These are phyloP conservation scores for Drosophila kanapiae DNA, from an alignment of 1,140 invertebrate genomes.

Conservation along the genomic window DNA sequence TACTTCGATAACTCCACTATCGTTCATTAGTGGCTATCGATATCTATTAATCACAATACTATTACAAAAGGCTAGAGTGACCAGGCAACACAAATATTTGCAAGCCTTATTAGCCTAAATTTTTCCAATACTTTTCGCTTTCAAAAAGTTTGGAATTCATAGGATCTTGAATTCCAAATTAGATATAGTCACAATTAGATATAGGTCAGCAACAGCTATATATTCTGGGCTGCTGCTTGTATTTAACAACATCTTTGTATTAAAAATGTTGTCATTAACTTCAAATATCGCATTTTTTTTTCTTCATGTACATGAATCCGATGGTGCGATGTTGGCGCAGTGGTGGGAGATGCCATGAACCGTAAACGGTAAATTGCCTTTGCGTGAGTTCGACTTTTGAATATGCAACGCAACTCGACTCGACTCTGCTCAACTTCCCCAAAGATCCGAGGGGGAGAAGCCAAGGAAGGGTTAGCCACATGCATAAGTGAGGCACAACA, in stretches of 20 bases:
- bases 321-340: conserved; percentile 16
- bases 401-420: conserved; percentile 27
- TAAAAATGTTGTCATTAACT: neutral
- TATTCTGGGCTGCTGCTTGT: too few relatives aligned
- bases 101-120: too few relatives aligned
- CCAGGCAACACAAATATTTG: too few relatives aligned
- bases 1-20: too few relatives aligned
- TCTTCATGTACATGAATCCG: neutral
- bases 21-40: too few relatives aligned
- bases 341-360: conserved; percentile 59
- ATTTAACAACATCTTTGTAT: too few relatives aligned
- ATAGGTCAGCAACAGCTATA: neutral
- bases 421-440: neutral
- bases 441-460: neutral
- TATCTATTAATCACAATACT: too few relatives aligned
- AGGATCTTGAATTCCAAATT: too few relatives aligned
- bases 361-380: conserved; percentile 77
- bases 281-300: neutral
- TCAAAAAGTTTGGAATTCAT: too few relatives aligned
- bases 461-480: conserved; percentile 25
- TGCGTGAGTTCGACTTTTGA: conserved; percentile 67
- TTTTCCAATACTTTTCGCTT: too few relatives aligned
- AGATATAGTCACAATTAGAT: too few relatives aligned
- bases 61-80: too few relatives aligned
- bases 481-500: conserved; percentile 28